Percentiles rank a stretch among this genome's conserved stretches.
These are phyloP conservation scores for Dromas ardeola DNA, from an alignment of 2,113 vertebrate genomes.

Conservation along the genomic window DNA sequence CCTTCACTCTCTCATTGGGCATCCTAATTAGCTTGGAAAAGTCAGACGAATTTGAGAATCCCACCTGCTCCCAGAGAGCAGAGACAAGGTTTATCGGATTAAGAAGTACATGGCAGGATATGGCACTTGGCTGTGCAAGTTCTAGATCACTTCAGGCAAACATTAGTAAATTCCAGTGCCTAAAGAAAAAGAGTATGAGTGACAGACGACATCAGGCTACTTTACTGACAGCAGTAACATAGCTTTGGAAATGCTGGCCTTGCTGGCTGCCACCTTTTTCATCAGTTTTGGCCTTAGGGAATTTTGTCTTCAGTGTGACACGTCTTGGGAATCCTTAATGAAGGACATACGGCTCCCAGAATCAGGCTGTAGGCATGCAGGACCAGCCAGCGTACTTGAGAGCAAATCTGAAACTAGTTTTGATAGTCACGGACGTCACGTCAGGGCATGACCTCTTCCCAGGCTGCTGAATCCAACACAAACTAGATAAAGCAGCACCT, in stretches of 20 bases:
- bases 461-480: neutral
- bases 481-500: neutral
- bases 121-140: neutral
- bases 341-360: neutral
- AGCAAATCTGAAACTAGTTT: neutral
- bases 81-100: neutral
- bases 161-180: neutral
- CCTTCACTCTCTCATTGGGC: neutral
- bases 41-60: neutral
- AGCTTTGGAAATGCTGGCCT: neutral
- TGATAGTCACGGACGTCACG: neutral
- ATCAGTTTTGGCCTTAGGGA: neutral
- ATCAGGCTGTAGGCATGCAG: rapidly evolving
- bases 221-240: neutral
- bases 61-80: neutral
- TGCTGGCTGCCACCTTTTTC: neutral
- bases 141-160: neutral
- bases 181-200: neutral
- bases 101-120: neutral
- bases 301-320: neutral
- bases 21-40: neutral
- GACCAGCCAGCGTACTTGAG: neutral
- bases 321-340: neutral
- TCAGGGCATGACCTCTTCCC: neutral
- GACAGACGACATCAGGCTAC: neutral